Percentiles rank a stretch among this genome's conserved stretches.
phyloP scores from a whole-genome alignment of 2,113 vertebrate species.

The Phalacrocorax carbo region DNA sequence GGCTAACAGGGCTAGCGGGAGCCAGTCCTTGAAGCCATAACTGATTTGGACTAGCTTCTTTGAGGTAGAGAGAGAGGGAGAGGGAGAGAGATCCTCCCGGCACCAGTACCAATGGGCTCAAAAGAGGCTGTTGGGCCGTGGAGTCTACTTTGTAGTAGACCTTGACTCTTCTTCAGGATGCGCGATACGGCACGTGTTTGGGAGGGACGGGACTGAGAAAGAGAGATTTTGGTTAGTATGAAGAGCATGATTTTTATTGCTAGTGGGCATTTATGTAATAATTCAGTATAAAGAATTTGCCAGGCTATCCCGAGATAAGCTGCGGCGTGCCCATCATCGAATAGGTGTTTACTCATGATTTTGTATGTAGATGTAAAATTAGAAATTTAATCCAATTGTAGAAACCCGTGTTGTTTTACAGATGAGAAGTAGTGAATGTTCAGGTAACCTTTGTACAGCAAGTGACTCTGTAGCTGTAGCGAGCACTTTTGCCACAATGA shows the following conservation, averaged over 20 bases:
- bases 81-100: background rate
- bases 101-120: background rate
- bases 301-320: background rate
- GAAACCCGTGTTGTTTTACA: background rate
- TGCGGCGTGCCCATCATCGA: background rate
- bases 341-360: background rate
- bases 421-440: background rate
- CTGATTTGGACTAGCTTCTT: background rate
- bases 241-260: background rate
- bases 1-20: background rate
- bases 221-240: background rate
- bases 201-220: background rate
- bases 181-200: accelerated
- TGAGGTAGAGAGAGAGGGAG: background rate
- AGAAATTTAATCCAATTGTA: background rate
- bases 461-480: background rate
- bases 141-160: background rate
- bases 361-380: background rate
- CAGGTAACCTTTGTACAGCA: background rate
- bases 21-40: background rate
- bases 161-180: background rate
- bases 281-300: background rate
- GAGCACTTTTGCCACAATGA: background rate
- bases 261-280: background rate
- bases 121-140: background rate